phyloP scores from a whole-genome alignment of 2,113 vertebrate genomes.

The Stercorarius parasiticus region DNA sequence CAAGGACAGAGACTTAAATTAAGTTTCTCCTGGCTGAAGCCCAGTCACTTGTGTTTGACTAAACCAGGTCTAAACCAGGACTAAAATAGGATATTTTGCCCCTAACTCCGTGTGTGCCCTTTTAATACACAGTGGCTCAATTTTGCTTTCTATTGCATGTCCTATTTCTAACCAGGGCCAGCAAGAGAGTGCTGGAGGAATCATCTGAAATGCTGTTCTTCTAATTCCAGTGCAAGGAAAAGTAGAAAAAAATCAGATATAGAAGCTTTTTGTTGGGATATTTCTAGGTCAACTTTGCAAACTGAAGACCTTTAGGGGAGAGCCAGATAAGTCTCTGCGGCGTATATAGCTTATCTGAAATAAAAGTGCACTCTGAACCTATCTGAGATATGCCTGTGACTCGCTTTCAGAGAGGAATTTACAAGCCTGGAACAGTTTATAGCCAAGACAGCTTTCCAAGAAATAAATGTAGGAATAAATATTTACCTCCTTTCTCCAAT shows the following conservation, averaged over 20 bases:
- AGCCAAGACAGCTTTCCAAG: slow-evolving; percentile 15
- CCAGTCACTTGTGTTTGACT: not conserved
- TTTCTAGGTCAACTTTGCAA: not conserved
- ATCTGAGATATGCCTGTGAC: not conserved
- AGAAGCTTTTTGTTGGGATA: not conserved
- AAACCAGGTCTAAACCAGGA: not conserved
- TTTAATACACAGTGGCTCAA: not conserved
- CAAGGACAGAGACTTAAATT: not conserved
- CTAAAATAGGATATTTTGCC: not conserved
- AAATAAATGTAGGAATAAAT: slow-evolving; percentile 37
- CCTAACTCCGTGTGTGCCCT: not conserved
- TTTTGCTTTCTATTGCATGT: not conserved
- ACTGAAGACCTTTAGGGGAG: not conserved
- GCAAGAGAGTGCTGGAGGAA: not conserved
- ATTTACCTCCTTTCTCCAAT: slow-evolving; percentile 11
- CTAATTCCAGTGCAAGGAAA: not conserved
- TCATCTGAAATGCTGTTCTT: not conserved
- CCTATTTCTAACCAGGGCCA: not conserved
- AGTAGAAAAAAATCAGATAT: not conserved
- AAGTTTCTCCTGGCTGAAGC: not conserved
- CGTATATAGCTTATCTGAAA: not conserved
- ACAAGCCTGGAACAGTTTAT: slow-evolving; percentile 8
- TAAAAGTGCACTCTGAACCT: not conserved
- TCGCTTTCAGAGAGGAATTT: slow-evolving; percentile 7
- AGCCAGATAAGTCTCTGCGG: not conserved